Percentiles rank a stretch among this genome's conserved stretches.
These are phyloP conservation scores for Hippocampus guttulatus DNA, from an alignment of 2,113 vertebrate species.

Conservation along the genomic window DNA sequence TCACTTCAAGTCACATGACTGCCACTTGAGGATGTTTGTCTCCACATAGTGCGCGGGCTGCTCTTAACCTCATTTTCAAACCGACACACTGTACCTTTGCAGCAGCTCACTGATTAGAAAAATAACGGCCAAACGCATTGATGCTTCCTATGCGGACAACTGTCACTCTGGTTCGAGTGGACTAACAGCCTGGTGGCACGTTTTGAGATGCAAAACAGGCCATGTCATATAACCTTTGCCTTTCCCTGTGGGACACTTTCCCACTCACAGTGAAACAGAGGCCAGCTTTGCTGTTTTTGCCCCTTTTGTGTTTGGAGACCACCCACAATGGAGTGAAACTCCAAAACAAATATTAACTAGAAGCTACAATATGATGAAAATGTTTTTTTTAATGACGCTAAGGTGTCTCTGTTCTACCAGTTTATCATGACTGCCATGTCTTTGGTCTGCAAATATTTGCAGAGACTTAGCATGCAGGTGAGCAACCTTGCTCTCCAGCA, in stretches of 20 bases:
- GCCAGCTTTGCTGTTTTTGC: conserved; percentile 51
- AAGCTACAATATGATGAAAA: background rate
- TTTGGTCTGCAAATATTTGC: conserved; percentile 18
- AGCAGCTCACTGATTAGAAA: background rate
- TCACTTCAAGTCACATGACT: conserved; percentile 60
- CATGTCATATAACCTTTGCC: conserved; percentile 60
- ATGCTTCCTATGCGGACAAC: conserved; percentile 6
- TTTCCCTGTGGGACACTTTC: conserved; percentile 57
- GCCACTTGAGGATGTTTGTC: conserved; percentile 60
- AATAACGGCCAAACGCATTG: conserved; percentile 7
- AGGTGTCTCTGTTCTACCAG: background rate
- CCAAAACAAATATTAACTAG: conserved; percentile 35
- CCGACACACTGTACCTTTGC: conserved; percentile 13
- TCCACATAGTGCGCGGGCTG: conserved; percentile 31
- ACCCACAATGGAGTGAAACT: conserved; percentile 58
- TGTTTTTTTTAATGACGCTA: conserved; percentile 10
- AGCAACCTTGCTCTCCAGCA: conserved; percentile 12
- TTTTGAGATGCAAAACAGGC: conserved; percentile 57
- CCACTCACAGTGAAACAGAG: conserved; percentile 41
- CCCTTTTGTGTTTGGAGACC: conserved; percentile 54
- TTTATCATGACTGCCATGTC: conserved; percentile 3
- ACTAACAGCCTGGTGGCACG: conserved; percentile 37
- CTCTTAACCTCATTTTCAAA: conserved; percentile 33
- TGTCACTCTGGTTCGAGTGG: conserved; percentile 34
- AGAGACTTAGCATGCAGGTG: conserved; percentile 19